Evolutionary conservation across 2,113 vertebrate species (phyloP).

Genomic region (Rhinoderma darwinii): DNA sequence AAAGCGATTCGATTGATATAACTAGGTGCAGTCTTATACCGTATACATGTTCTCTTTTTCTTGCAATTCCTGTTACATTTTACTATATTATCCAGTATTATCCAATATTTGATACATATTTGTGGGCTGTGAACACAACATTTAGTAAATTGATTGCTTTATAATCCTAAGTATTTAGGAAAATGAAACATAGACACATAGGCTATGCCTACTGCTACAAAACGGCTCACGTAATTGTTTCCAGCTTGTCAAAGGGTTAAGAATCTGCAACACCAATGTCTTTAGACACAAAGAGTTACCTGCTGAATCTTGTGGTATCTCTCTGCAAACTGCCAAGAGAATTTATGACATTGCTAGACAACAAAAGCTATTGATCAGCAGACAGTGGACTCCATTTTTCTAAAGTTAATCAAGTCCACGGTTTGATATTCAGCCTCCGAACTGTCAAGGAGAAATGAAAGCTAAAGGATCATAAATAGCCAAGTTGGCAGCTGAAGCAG

Average conservation of each 20-base stretch:
- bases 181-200: too few species aligned
- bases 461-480: slow-evolving; percentile 11
- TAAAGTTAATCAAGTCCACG: slow-evolving; percentile 69
- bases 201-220: not conserved
- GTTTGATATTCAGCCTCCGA: slow-evolving; percentile 64
- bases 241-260: slow-evolving; percentile 14
- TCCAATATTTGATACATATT: too few species aligned
- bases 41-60: too few species aligned
- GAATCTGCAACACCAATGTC: not conserved
- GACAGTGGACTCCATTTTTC: slow-evolving; percentile 69
- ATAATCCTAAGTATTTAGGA: not conserved
- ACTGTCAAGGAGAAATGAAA: slow-evolving; percentile 64
- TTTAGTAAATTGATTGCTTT: too few species aligned
- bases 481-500: slow-evolving; percentile 32
- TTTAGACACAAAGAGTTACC: not conserved
- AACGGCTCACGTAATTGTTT: too few species aligned
- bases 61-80: too few species aligned
- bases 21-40: too few species aligned
- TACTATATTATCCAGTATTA: too few species aligned
- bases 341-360: slow-evolving; percentile 68
- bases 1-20: too few species aligned
- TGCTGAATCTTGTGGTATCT: slow-evolving; percentile 6
- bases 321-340: slow-evolving; percentile 66
- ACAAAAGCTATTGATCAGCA: slow-evolving; percentile 70
- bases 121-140: not conserved